Evolutionary conservation across 2,113 vertebrate species (phyloP).

Genomic region (Nothocercus nigrocapillus): DNA sequence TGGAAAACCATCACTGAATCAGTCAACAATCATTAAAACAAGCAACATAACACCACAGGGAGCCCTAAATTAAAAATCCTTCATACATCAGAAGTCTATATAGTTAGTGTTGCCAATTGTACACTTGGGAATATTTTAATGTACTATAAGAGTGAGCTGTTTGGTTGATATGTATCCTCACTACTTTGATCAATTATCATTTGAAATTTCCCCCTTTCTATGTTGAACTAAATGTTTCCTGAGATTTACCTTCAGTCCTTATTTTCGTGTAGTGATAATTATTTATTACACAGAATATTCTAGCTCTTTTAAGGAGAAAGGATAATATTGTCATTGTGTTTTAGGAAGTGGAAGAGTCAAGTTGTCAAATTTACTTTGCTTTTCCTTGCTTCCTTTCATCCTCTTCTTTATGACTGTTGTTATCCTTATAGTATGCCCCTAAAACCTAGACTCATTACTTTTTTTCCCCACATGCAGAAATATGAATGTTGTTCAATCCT

Average conservation of each 20-base stretch:
- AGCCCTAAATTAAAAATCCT: constrained; percentile 64
- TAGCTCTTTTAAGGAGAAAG: background rate
- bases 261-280: background rate
- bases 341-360: background rate
- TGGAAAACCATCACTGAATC: constrained; percentile 39
- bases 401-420: background rate
- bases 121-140: constrained; percentile 48
- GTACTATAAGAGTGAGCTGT: constrained; percentile 19
- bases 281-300: background rate
- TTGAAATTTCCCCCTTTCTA: background rate
- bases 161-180: constrained; percentile 16
- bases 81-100: constrained; percentile 55
- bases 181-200: constrained; percentile 39
- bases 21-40: constrained; percentile 53
- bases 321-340: background rate
- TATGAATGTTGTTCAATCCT: background rate
- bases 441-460: background rate
- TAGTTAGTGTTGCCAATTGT: constrained; percentile 23
- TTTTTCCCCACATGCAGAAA: background rate
- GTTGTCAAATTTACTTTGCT: background rate
- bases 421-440: background rate
- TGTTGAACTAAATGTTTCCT: background rate
- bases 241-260: background rate
- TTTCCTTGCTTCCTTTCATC: background rate
- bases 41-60: constrained; percentile 43